These are phyloP conservation scores for Andrena bucephala DNA, from an alignment of 2,888 invertebrate species.

Conservation along the genomic window DNA sequence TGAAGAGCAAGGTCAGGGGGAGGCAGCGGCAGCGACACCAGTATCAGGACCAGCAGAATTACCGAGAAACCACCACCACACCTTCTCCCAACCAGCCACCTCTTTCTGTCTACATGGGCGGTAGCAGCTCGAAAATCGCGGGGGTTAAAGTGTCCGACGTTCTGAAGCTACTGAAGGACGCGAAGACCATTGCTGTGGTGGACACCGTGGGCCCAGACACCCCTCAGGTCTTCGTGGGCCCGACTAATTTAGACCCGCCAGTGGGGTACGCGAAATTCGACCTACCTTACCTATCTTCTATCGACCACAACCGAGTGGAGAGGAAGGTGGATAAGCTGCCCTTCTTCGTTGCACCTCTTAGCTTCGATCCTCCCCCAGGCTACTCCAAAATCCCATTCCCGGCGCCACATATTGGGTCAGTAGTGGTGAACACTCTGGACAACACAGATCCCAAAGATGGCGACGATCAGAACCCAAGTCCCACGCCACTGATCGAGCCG, in stretches of 20 bases:
- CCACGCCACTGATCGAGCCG: conserved; percentile 78
- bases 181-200: conserved; percentile 91
- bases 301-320: conserved; percentile 89
- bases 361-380: conserved; percentile 93
- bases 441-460: conserved; percentile 59
- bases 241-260: conserved; percentile 90
- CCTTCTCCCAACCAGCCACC: conserved; percentile 92
- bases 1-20: conserved; percentile 50
- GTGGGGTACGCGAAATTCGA: conserved; percentile 92
- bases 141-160: conserved; percentile 90
- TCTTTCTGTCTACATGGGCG: conserved; percentile 91
- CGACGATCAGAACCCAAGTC: conserved; percentile 68
- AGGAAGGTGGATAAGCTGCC: conserved; percentile 91
- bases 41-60: conserved; percentile 63
- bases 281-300: conserved; percentile 92
- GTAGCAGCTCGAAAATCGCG: conserved; percentile 85
- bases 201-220: conserved; percentile 90
- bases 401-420: conserved; percentile 94
- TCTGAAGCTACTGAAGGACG: conserved; percentile 89
- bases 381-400: conserved; percentile 95
- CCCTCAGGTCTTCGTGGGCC: conserved; percentile 93
- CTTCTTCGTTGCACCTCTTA: conserved; percentile 94
- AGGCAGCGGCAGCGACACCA: conserved; percentile 59
- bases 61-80: conserved; percentile 65
- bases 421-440: conserved; percentile 89